Base-by-base conservation (phyloP, 2,797 vertebrate species). In the Chrysocyon brachyurus region DNA sequence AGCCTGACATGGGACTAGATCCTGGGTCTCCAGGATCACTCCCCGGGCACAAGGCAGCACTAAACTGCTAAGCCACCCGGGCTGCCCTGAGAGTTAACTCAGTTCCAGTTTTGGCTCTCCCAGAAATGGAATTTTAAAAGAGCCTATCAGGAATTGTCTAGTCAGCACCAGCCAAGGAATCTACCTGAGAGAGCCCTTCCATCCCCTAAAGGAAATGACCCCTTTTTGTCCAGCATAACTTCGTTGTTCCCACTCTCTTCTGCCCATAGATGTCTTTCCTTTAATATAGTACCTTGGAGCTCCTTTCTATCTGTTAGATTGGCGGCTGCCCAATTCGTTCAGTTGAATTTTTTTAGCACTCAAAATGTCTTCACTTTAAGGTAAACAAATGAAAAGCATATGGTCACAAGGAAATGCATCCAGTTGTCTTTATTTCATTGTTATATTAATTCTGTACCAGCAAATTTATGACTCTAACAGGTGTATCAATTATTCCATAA, bases 381-480 rank as follows among this genome's bases (percentile, higher is more conserved):
- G 11, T 28, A 70, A 91, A 87, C 52, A 91, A 95, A 64, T 73
- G 33, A 90, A 92, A 90, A 33, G 3, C 72, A 61, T 56, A 75
- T 36, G 26, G 7, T 94, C 59, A 73, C 22, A 77, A 91, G 22
- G 2, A 91, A 78, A 54, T 79, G 1, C 49, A 83, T 57, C 86
- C 33, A 87, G 91, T 86, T 83, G 4, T 87, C 77, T 94, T 72
- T 82, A 90, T 87, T 73, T 95, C 93, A 97, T 82, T 81, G 56
- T 33, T 87, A 56, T 19, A 85, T 89, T 95, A 82, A 86, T 88
- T 85, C 46, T 78, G 7, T 63, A 73, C 28, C 26, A 68, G 64
- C 22, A 89, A 82, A 89, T 89, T 82, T 21, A 57, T n/a, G 31
- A 77, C 11, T 90, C 33, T 19, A 70, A 88, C 19, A 88, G 88